Evolutionary conservation across 2,888 invertebrate species (phyloP).

Genomic region (Heliconius erato): DNA sequence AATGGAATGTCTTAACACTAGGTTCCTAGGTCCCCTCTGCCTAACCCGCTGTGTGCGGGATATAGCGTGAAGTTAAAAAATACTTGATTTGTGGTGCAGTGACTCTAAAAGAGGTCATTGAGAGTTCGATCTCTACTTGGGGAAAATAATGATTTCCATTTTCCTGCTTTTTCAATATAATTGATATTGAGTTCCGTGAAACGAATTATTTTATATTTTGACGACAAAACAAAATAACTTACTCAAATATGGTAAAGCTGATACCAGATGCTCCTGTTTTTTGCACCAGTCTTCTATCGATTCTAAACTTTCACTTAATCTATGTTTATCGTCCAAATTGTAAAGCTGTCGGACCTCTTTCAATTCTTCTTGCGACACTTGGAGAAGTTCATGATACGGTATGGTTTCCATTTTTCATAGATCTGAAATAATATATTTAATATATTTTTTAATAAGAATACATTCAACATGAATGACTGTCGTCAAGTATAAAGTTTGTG

Average conservation of each 20-base stretch:
- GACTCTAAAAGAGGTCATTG: neutral
- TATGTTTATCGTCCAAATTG: conserved; percentile 16
- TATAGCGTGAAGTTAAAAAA: too few relatives aligned
- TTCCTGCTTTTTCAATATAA: neutral
- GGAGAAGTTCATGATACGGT: conserved; percentile 23
- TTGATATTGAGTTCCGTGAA: neutral
- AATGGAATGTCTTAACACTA: too few relatives aligned
- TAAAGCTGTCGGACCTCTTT: neutral
- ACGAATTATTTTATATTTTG: neutral
- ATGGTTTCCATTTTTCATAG: conserved; percentile 14
- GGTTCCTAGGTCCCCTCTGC: too few relatives aligned
- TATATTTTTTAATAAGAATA: too few relatives aligned
- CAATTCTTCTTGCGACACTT: conserved; percentile 31
- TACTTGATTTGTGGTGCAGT: neutral
- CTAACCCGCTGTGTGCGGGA: too few relatives aligned
- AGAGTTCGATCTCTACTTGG: too few relatives aligned
- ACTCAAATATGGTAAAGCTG: conserved; percentile 66
- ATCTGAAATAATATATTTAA: neutral
- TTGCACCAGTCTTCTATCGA: conserved; percentile 68
- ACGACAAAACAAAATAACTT: conserved; percentile 47
- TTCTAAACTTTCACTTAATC: conserved; percentile 43
- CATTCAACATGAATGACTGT: neutral
- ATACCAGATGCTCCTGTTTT: conserved; percentile 71
- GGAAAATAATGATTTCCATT: neutral
- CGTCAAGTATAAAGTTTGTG: neutral